A percentile compares a stretch with the other conserved stretches of the same genome.
These are phyloP conservation scores for Chrysodeixis includens DNA, from an alignment of 2,888 invertebrate species.

Conservation along the genomic window DNA sequence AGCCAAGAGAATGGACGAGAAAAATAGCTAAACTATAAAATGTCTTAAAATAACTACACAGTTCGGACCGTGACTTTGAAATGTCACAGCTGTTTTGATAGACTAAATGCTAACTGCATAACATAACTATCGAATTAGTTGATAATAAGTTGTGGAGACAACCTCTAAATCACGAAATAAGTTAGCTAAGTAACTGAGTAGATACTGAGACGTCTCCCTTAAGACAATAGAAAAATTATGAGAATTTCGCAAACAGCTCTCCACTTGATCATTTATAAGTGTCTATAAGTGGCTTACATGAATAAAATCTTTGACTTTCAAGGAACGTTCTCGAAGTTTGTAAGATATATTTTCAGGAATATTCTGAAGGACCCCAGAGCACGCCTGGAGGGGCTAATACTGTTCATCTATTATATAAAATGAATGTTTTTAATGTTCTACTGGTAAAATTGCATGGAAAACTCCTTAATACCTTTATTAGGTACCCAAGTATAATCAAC, in stretches of 20 bases:
- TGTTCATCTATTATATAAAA: no score
- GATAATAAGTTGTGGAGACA: background rate
- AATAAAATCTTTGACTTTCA: constrained; percentile 4
- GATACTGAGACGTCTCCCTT: constrained; percentile 3
- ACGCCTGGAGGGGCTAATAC: background rate
- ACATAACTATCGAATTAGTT: background rate
- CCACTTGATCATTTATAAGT: constrained; percentile 4
- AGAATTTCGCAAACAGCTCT: background rate
- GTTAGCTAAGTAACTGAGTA: background rate
- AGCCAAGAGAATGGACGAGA: background rate
- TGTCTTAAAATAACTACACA: background rate
- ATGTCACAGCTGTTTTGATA: background rate
- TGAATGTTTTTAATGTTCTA: no score
- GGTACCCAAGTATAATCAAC: no score
- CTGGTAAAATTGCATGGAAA: no score
- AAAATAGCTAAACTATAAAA: background rate
- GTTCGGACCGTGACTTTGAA: background rate
- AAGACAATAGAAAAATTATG: constrained; percentile 4
- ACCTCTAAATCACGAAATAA: background rate
- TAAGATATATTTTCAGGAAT: background rate
- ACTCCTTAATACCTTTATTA: no score
- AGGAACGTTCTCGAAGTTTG: background rate
- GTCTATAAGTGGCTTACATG: constrained; percentile 4
- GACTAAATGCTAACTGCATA: background rate
- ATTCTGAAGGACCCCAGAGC: background rate